These are phyloP conservation scores for Aphodius sticticus DNA, from an alignment of 2,888 invertebrate species.

Conservation along the genomic window DNA sequence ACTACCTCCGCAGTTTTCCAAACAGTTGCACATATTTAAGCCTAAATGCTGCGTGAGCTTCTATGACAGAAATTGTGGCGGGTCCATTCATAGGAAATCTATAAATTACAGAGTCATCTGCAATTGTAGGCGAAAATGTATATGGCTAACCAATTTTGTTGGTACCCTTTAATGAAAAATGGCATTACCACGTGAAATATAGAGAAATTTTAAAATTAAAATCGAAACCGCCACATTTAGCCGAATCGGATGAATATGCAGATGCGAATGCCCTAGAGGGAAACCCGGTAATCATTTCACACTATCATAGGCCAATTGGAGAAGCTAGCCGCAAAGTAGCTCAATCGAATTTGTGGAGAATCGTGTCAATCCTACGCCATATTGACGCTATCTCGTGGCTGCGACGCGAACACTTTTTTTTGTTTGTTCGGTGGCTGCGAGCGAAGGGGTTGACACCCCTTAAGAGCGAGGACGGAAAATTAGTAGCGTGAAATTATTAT, in stretches of 20 bases:
- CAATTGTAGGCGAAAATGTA: too few species aligned
- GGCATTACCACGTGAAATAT: too few species aligned
- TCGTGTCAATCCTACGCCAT: conserved; percentile 38
- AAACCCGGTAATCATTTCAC: conserved; percentile 40
- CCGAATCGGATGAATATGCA: conserved; percentile 13
- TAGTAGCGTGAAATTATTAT: conserved; percentile 37
- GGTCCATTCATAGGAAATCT: too few species aligned
- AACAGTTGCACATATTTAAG: too few species aligned
- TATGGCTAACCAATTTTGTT: too few species aligned
- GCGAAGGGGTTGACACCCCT: conserved; percentile 24
- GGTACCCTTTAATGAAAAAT: too few species aligned
- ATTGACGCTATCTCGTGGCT: conserved; percentile 28
- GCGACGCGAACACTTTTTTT: neutral
- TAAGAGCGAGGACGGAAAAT: conserved; percentile 28
- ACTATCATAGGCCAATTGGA: conserved; percentile 42
- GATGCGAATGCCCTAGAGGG: conserved; percentile 25
- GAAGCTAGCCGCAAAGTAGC: conserved; percentile 42
- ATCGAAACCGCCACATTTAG: neutral
- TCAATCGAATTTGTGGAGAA: conserved; percentile 44
- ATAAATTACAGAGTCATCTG: too few species aligned
- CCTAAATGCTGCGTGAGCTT: too few species aligned
- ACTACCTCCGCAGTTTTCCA: too few species aligned
- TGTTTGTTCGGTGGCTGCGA: neutral
- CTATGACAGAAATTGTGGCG: too few species aligned
- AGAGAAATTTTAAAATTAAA: neutral